Evolutionary conservation across 1,140 invertebrate species (phyloP), one percentile per base, ranked within the genome.

Genomic region (Macrosteles quadrilineatus): DNA sequence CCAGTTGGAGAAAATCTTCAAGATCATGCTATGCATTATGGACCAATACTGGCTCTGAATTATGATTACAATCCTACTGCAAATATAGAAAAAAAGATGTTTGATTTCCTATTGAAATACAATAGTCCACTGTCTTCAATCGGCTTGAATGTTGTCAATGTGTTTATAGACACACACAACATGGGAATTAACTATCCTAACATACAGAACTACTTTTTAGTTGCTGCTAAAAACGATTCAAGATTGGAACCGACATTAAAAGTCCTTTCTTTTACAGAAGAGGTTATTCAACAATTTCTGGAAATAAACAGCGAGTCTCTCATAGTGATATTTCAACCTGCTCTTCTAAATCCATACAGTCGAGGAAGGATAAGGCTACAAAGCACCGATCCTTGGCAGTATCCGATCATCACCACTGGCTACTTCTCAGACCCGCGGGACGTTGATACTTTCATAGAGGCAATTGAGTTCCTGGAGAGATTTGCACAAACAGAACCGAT

Each of bases 261-360:
- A 21, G 14, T 68, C n/a, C 21, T 14, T 21, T 67, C 40, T 66
- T 9, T 94, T 0, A 88, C 85, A 0, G 87, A 92, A 66, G 88
- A 90, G 36, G 92, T 91, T 75, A 91, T 91, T 72, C 84, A 90
- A 30, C 85, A 64, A 29, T 73, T 69, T 40, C 12, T 69, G n/a
- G 45, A 68, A 11, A 36, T 78, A 36, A 85, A 87, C 70, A 88
- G 86, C 47, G 78, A 81, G 29, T 78, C 79, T 11, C 87, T 90
- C 73, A 84, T 83, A 12, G 89, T 87, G 69, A 70, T 78, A 0
- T 76, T 82, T 3, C 75, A 78, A 62, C 81, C 82, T 3, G 80
- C 82, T 27, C 68, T 83, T 50, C 59, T 87, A 72, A 76, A 85
- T 23, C 83, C 81, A 2, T 77, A 80, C 68, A 83, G 82, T 31